Conservation (phyloP, 2,113 vertebrate species). For the Sterrhoptilus dennistouni region DNA sequence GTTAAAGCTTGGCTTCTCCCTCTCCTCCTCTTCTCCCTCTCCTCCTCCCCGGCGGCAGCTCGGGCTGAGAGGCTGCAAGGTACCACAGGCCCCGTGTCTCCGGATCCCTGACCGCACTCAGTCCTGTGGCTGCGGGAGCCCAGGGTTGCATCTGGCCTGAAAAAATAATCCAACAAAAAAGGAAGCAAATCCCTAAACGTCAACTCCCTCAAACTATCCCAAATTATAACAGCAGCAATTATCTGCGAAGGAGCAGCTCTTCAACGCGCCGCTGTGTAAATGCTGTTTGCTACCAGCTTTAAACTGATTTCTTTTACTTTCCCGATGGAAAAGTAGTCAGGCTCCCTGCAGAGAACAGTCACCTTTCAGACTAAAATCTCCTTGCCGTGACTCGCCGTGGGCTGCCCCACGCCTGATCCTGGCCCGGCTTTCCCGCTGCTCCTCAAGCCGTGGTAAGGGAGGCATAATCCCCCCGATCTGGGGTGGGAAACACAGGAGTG, state of each 20-base stretch:
- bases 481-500: fast-evolving
- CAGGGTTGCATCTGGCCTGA: background rate
- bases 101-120: background rate
- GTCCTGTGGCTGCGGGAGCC: background rate
- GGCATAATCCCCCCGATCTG: fast-evolving
- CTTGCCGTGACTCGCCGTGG: fast-evolving
- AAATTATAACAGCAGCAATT: background rate
- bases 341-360: background rate
- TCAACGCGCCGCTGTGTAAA: background rate
- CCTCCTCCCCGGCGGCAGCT: background rate
- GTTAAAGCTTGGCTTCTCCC: background rate
- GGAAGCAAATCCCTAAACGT: background rate
- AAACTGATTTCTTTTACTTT: background rate
- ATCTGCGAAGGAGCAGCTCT: background rate
- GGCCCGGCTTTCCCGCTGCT: background rate
- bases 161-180: background rate
- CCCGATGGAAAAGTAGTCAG: background rate
- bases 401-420: no score
- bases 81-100: background rate
- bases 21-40: background rate
- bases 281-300: background rate
- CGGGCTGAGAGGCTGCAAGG: background rate
- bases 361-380: background rate
- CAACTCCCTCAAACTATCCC: background rate
- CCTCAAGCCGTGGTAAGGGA: fast-evolving